These are phyloP conservation scores for Nansenia antarctica DNA, from an alignment of 2,113 vertebrate species.

Conservation along the genomic window DNA sequence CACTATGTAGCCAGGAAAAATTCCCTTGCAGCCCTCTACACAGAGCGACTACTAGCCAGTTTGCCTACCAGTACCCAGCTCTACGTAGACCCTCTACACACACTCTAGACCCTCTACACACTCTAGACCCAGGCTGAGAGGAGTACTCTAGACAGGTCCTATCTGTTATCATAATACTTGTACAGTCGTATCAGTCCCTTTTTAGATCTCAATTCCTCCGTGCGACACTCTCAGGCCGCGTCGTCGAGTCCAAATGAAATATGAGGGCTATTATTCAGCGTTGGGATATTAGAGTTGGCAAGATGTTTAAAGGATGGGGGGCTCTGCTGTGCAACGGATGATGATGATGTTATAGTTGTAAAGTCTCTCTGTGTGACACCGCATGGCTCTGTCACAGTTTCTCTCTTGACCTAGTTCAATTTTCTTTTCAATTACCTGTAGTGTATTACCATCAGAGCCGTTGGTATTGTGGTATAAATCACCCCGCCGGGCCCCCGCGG, in stretches of 20 bases:
- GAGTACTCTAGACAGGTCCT: slow-evolving; percentile 52
- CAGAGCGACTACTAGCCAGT: too few relatives aligned
- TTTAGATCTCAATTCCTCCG: slow-evolving; percentile 23
- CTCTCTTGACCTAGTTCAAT: slow-evolving; percentile 76
- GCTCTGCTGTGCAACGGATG: slow-evolving; percentile 11
- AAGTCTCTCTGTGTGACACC: slow-evolving; percentile 53
- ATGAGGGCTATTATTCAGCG: slow-evolving; percentile 55
- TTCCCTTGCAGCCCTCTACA: too few relatives aligned
- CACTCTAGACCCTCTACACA: too few relatives aligned
- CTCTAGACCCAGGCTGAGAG: slow-evolving; percentile 9
- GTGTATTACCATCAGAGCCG: slow-evolving; percentile 66
- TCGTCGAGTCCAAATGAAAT: slow-evolving; percentile 56
- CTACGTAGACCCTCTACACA: slow-evolving; percentile 11
- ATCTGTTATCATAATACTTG: slow-evolving; percentile 51
- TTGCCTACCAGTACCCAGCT: neutral
- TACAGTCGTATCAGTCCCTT: slow-evolving; percentile 55
- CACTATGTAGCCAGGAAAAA: too few relatives aligned
- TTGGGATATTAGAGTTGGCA: slow-evolving; percentile 52
- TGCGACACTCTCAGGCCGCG: slow-evolving; percentile 25
- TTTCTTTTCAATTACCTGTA: slow-evolving; percentile 76
- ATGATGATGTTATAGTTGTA: slow-evolving; percentile 52
- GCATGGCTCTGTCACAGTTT: slow-evolving; percentile 54
- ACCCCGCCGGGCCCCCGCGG: slow-evolving; percentile 36
- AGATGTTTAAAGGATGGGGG: slow-evolving; percentile 45
- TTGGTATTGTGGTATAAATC: slow-evolving; percentile 51